Evolutionary conservation across 2,888 invertebrate genomes (phyloP), one percentile per base, ranked within the genome.

Genomic region (Yponomeuta malinellus): DNA sequence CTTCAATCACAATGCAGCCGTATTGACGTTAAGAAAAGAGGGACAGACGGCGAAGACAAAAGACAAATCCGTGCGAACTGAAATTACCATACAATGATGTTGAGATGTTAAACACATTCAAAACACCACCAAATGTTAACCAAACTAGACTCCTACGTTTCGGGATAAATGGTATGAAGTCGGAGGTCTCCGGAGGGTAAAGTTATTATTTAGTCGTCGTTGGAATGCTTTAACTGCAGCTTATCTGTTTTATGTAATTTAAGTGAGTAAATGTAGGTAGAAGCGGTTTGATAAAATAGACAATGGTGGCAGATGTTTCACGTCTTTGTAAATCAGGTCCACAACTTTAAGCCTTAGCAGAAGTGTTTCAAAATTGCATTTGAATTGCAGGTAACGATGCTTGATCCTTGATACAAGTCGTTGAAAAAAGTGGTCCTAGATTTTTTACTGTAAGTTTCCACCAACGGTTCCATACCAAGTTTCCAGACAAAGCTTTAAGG

Each of bases 11-110:
- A 43, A 8, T 43, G 9, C 8, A 43, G 43, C 43, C 43, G 43
- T 6, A 43, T 43, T 43, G 5, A 43, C 43, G 5, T 43, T 8
- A 8, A 43, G 43, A 43, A 8, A 8, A 15, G 5, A 59, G 15
- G 15, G 52, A 5, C 15, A 59, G 52, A 59, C 52, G 12, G 15
- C 15, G 52, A 43, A 59, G 52, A 59, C 52, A 59, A 59, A 43
- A 59, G 52, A 59, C 52, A 15, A 59, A 12, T 15, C 15, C 52
- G 52, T 59, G 52, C 52, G 52, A 59, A 59, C 52, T 59, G 3
- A 59, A 59, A 59, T 59, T 59, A 59, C 52, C 52, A 59, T 59
- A 59, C 52, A 59, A 59, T 59, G 52, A 59, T 59, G 52, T 15
- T 15, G 15, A 59, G 52, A 59, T 59, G 52, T 59, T 59, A 12